These are phyloP conservation scores for Morpho helenor DNA, from an alignment of 2,888 invertebrate genomes.

Conservation along the genomic window DNA sequence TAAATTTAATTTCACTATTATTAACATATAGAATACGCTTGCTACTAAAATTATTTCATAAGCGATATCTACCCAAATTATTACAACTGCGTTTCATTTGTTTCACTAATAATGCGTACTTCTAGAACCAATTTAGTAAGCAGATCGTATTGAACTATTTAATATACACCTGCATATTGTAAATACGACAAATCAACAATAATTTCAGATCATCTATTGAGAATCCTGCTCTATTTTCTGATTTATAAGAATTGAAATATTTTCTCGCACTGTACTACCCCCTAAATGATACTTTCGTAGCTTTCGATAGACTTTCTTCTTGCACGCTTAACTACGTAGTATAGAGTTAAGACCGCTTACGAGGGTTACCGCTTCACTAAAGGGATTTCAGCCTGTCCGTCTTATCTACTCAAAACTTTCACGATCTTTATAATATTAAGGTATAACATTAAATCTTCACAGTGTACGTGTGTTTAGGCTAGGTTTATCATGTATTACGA, in stretches of 20 bases:
- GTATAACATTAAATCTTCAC: constrained; percentile 53
- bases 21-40: constrained; percentile 21
- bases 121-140: constrained; percentile 40
- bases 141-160: constrained; percentile 52
- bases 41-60: constrained; percentile 20
- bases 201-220: constrained; percentile 69
- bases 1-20: constrained; percentile 14
- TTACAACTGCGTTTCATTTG: constrained; percentile 4
- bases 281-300: constrained; percentile 70
- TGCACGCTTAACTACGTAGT: constrained; percentile 57
- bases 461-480: constrained; percentile 71
- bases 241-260: constrained; percentile 60
- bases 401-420: constrained; percentile 40
- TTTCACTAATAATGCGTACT: constrained; percentile 23
- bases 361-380: constrained; percentile 45
- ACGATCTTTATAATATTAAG: constrained; percentile 51
- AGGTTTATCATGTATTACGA: constrained; percentile 57
- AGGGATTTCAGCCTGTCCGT: constrained; percentile 50
- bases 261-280: constrained; percentile 63
- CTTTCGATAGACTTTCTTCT: constrained; percentile 57
- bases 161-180: constrained; percentile 61
- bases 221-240: constrained; percentile 69
- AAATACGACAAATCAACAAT: constrained; percentile 62
- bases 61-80: constrained; percentile 17
- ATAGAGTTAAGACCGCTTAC: constrained; percentile 26